These are phyloP conservation scores for Tachina lurida DNA, from an alignment of 2,888 invertebrate genomes.

Conservation along the genomic window DNA sequence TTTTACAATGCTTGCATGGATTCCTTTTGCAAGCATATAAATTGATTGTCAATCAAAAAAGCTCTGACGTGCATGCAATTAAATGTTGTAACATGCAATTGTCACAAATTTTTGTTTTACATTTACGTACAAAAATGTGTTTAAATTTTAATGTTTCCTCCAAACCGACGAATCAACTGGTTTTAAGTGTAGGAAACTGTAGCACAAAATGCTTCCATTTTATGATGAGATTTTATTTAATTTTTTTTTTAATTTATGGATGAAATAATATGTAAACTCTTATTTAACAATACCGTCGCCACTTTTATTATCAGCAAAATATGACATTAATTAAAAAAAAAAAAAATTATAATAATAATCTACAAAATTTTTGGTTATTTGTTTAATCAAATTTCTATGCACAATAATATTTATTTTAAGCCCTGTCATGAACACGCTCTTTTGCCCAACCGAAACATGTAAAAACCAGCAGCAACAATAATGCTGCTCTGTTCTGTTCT, in stretches of 20 bases:
- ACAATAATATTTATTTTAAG: constrained; percentile 54
- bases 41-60: no score
- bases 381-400: constrained; percentile 57
- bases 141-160: no score
- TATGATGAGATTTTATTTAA: not conserved
- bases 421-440: constrained; percentile 55
- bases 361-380: constrained; percentile 38
- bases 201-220: not conserved
- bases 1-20: no score
- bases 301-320: not conserved
- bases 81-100: no score
- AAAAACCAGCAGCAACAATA: constrained; percentile 35
- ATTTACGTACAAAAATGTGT: no score
- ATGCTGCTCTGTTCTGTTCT: not conserved
- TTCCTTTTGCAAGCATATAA: no score
- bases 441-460: constrained; percentile 15
- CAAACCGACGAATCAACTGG: no score
- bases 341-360: not conserved
- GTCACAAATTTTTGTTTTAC: no score
- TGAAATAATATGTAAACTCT: no score
- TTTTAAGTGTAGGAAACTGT: not conserved
- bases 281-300: not conserved
- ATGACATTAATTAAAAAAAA: not conserved
- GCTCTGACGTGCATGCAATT: no score
- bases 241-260: not conserved